A percentile compares a stretch with the other conserved stretches of the same genome.
Evolutionary conservation across 2,888 invertebrate genomes (phyloP).

Genomic region (Dryadula phaetusa): DNA sequence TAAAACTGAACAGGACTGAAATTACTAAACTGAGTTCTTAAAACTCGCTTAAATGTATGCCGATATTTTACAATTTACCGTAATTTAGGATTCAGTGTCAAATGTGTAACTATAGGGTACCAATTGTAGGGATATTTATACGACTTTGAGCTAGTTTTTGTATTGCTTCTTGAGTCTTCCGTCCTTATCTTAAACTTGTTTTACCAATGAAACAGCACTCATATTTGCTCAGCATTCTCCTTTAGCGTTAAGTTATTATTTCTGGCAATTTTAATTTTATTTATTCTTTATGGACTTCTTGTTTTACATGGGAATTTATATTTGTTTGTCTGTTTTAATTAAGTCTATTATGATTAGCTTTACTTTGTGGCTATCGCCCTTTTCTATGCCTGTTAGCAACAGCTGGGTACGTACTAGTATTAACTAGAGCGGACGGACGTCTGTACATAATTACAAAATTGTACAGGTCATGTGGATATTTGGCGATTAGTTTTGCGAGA

Average conservation of each 20-base stretch:
- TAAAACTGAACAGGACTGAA: conserved; percentile 49
- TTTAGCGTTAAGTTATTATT: conserved; percentile 47
- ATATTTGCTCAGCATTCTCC: conserved; percentile 27
- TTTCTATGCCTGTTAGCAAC: conserved; percentile 15
- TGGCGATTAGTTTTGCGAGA: conserved; percentile 80
- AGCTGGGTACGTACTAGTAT: conserved; percentile 23
- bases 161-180: conserved; percentile 79
- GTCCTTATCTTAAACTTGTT: conserved; percentile 69
- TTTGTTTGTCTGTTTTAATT: conserved; percentile 9
- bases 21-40: conserved; percentile 40
- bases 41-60: conserved; percentile 50
- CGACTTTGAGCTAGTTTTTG: conserved; percentile 62
- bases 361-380: neutral
- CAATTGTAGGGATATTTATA: conserved; percentile 64
- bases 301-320: neutral
- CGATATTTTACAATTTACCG: conserved; percentile 55
- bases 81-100: conserved; percentile 71
- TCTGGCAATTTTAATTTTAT: conserved; percentile 58
- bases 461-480: conserved; percentile 85
- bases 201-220: conserved; percentile 35
- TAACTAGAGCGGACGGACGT: conserved; percentile 48
- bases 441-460: conserved; percentile 72
- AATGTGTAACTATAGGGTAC: conserved; percentile 78
- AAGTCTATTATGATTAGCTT: conserved; percentile 10
- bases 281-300: conserved; percentile 46